Conservation (phyloP, 2,888 invertebrate genomes). For the Tridacna gigas region DNA sequence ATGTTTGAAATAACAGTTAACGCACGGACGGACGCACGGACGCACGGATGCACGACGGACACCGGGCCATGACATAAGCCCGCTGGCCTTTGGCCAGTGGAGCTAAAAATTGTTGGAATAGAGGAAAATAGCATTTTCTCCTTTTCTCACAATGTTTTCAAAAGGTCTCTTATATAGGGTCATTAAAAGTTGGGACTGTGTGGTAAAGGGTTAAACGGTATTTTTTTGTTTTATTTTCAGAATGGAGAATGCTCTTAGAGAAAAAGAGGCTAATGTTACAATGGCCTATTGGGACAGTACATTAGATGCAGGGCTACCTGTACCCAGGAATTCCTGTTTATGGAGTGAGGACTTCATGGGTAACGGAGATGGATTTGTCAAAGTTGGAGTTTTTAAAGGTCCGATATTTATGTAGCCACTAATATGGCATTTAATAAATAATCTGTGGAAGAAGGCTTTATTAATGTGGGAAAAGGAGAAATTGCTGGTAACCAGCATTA, state of each 20-base stretch:
- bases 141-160: neutral
- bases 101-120: neutral
- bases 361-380: constrained; percentile 70
- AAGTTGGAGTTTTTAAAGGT: constrained; percentile 68
- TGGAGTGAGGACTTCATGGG: constrained; percentile 76
- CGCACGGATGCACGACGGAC: too few relatives aligned
- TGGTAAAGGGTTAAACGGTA: neutral
- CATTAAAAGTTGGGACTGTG: neutral
- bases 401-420: constrained; percentile 39
- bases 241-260: constrained; percentile 77
- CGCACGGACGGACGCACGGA: too few relatives aligned
- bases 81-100: too few relatives aligned
- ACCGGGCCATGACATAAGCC: too few relatives aligned
- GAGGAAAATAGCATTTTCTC: neutral
- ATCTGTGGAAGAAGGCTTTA: too few relatives aligned
- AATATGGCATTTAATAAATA: too few relatives aligned
- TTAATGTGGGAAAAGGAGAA: too few relatives aligned
- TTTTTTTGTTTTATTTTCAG: constrained; percentile 45
- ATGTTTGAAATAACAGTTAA: too few relatives aligned
- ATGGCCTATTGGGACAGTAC: constrained; percentile 79
- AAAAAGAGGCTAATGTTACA: constrained; percentile 68
- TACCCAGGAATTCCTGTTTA: constrained; percentile 66
- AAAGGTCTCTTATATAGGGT: too few relatives aligned
- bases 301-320: constrained; percentile 67
- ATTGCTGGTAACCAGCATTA: too few relatives aligned